These are phyloP conservation scores for Pogonomyrmex californicus DNA, from an alignment of 1,140 invertebrate species.

Conservation along the genomic window DNA sequence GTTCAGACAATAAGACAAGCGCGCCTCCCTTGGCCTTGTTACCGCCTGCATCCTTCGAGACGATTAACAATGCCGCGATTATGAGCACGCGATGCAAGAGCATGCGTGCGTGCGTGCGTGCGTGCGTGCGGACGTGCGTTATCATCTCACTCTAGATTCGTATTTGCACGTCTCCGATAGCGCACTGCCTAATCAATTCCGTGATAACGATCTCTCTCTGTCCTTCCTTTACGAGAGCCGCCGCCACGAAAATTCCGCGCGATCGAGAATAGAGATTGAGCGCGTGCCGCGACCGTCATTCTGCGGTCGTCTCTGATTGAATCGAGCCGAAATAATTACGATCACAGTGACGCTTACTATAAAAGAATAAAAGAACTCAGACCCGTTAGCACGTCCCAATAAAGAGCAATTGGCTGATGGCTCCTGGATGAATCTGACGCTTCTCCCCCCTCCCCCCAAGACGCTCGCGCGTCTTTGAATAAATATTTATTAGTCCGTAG, in stretches of 20 bases:
- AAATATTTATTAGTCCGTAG: slow-evolving; percentile 21
- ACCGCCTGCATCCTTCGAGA: slow-evolving; percentile 10
- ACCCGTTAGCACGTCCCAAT: not conserved
- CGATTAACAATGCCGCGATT: slow-evolving; percentile 44
- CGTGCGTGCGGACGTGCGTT: slow-evolving; percentile 4
- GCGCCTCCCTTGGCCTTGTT: slow-evolving; percentile 23
- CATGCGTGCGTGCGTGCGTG: not conserved
- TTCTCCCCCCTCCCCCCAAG: too few species aligned
- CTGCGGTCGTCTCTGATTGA: not conserved
- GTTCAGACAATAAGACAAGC: not conserved
- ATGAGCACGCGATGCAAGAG: slow-evolving; percentile 47
- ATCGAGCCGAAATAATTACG: not conserved
- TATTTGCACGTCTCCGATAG: slow-evolving; percentile 47
- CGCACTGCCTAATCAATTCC: not conserved
- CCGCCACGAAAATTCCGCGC: not conserved
- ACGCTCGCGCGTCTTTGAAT: slow-evolving; percentile 6
- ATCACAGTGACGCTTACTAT: not conserved
- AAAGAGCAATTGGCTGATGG: not conserved
- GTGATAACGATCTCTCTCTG: slow-evolving; percentile 38
- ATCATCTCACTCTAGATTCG: slow-evolving; percentile 19
- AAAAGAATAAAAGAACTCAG: not conserved
- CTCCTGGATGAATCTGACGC: not conserved
- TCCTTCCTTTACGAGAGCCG: not conserved
- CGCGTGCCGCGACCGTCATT: not conserved
- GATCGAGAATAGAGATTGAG: not conserved